These are phyloP conservation scores for Lasioglossum oenotherae DNA, from an alignment of 2,888 invertebrate genomes.

Conservation along the genomic window DNA sequence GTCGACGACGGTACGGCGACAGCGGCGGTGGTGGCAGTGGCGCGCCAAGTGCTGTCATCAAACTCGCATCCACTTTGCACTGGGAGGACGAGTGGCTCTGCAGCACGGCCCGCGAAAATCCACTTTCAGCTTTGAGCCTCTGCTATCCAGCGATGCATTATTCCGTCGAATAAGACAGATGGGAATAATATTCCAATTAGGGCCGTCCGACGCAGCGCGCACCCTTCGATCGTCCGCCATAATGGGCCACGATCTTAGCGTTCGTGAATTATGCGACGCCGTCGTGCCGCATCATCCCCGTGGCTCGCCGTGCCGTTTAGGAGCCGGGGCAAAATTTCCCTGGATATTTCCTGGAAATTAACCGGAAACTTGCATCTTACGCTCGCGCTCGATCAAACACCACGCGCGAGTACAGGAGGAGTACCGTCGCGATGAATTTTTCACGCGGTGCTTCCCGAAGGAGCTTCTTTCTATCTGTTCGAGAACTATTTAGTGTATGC, in stretches of 20 bases:
- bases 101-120: slow-evolving; percentile 46
- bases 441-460: not conserved
- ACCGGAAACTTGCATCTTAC: not conserved
- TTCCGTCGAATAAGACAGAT: slow-evolving; percentile 44
- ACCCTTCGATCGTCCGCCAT: slow-evolving; percentile 16
- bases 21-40: slow-evolving; percentile 27
- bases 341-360: not conserved
- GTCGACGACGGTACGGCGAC: not conserved
- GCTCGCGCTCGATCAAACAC: slow-evolving; percentile 2
- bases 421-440: not conserved
- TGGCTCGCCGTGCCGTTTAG: not conserved
- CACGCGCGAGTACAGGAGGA: not conserved
- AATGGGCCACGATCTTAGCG: slow-evolving; percentile 21
- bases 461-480: not conserved
- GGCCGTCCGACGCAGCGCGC: slow-evolving; percentile 7
- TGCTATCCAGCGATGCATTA: slow-evolving; percentile 29
- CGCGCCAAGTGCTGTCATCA: slow-evolving; percentile 52
- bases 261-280: slow-evolving; percentile 38
- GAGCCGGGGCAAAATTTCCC: not conserved
- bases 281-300: not conserved
- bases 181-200: slow-evolving; percentile 55
- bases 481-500: not conserved
- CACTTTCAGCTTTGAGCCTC: slow-evolving; percentile 41
- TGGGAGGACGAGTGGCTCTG: slow-evolving; percentile 42
- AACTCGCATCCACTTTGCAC: slow-evolving; percentile 66